phyloP scores from a whole-genome alignment of 2,113 vertebrate genomes.

The Monopterus albus region DNA sequence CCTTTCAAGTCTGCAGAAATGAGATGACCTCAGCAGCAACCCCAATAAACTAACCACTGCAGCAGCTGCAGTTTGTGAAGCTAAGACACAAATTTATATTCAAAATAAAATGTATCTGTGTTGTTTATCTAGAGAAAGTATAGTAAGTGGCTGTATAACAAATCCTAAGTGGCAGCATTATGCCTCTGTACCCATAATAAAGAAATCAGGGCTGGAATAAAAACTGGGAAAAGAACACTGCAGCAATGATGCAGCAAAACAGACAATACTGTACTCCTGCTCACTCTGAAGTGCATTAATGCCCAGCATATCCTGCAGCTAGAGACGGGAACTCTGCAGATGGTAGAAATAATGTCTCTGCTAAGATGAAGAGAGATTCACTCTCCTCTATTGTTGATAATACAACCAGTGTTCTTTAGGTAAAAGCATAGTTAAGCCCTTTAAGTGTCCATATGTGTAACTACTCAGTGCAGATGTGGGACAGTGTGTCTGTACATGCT shows the following conservation, averaged over 20 bases:
- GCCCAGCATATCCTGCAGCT: slow-evolving; percentile 25
- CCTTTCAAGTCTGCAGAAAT: slow-evolving; percentile 24
- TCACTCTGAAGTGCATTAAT: slow-evolving; percentile 36
- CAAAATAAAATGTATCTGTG: not conserved
- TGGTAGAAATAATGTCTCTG: not conserved
- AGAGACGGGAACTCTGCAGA: slow-evolving; percentile 1
- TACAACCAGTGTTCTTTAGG: no score
- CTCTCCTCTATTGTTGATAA: not conserved
- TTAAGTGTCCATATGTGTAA: not conserved
- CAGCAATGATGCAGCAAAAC: slow-evolving; percentile 65
- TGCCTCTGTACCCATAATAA: not conserved
- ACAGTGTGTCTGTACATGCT: not conserved
- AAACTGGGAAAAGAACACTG: slow-evolving; percentile 40
- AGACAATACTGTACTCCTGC: slow-evolving; percentile 21
- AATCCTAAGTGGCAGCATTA: no score
- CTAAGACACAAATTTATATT: slow-evolving; percentile 3
- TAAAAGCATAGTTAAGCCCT: no score
- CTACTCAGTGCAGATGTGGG: not conserved
- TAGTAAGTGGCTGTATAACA: slow-evolving; percentile 1
- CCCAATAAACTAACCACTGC: slow-evolving; percentile 18
- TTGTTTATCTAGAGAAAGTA: not conserved
- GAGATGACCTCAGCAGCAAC: slow-evolving; percentile 32
- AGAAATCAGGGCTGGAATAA: not conserved
- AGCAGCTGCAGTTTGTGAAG: not conserved
- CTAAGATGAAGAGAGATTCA: not conserved